These are phyloP conservation scores for Alauda arvensis DNA, from an alignment of 2,797 vertebrate genomes.

Conservation along the genomic window DNA sequence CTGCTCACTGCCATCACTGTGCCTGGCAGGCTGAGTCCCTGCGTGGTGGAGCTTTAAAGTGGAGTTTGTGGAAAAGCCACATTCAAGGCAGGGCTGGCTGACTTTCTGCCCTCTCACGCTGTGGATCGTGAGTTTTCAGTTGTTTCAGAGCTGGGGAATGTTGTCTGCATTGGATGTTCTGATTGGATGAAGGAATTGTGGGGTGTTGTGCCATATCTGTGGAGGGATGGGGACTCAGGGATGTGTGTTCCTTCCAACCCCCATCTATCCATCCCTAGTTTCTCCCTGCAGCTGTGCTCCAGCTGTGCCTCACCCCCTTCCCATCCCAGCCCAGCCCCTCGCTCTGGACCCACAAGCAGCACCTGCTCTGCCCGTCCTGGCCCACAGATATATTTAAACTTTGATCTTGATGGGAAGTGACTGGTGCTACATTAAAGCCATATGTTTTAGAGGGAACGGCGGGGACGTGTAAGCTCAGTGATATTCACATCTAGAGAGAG, in stretches of 20 bases:
- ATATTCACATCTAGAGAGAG: constrained; percentile 52
- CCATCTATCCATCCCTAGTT: not conserved
- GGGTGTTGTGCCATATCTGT: fast-evolving
- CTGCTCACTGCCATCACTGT: not conserved
- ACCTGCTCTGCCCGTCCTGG: constrained; percentile 20
- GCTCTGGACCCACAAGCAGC: not conserved
- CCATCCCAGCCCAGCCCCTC: not conserved
- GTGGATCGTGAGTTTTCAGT: not conserved
- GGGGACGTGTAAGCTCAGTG: constrained; percentile 54
- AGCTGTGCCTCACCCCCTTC: not conserved
- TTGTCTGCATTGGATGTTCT: not conserved
- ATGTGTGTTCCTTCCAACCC: not conserved
- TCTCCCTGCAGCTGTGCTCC: not conserved
- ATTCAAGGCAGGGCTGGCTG: not conserved
- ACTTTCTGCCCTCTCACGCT: fast-evolving
- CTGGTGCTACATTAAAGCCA: constrained; percentile 49
- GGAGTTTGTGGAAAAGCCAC: not conserved
- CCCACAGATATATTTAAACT: constrained; percentile 27
- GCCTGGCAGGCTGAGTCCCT: not conserved
- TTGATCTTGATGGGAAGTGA: constrained; percentile 54
- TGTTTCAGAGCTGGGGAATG: not conserved
- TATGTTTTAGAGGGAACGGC: constrained; percentile 37
- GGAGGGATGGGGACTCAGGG: not conserved
- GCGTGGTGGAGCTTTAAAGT: not conserved
- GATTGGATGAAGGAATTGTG: fast-evolving